phyloP scores from a whole-genome alignment of 2,797 vertebrate species.

The Diplodus sargus region DNA sequence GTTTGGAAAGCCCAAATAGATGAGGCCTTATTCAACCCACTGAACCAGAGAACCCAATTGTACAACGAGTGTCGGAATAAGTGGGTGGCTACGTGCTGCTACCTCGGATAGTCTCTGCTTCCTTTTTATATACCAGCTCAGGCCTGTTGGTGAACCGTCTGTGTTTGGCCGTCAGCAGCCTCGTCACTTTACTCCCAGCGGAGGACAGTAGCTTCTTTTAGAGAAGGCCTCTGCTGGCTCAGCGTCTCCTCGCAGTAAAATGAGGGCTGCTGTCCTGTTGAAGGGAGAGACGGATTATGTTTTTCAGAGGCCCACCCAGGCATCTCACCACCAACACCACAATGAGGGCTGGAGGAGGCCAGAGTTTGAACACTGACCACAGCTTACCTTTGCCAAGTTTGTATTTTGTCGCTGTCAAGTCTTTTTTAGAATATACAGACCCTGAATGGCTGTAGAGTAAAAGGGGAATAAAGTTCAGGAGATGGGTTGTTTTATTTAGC shows the following conservation, averaged over 20 bases:
- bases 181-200: constrained; percentile 40
- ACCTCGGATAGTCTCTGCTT: constrained; percentile 48
- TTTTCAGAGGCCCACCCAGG: constrained; percentile 80
- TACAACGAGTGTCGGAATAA: constrained; percentile 54
- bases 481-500: constrained; percentile 9
- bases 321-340: constrained; percentile 74
- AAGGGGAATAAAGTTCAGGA: constrained; percentile 23
- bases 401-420: constrained; percentile 20
- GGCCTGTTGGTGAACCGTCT: constrained; percentile 46
- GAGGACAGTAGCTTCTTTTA: constrained; percentile 75
- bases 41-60: constrained; percentile 62
- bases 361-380: constrained; percentile 50
- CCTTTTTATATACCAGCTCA: constrained; percentile 51
- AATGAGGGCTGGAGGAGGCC: constrained; percentile 52
- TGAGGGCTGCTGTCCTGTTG: constrained; percentile 60
- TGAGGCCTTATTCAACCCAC: constrained; percentile 61
- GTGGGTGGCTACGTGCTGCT: constrained; percentile 60
- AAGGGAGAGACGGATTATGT: constrained; percentile 68
- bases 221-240: constrained; percentile 70
- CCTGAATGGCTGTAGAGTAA: constrained; percentile 20
- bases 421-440: constrained; percentile 27
- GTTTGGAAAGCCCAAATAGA: constrained; percentile 78
- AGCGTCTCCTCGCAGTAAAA: constrained; percentile 65
- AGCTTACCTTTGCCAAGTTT: constrained; percentile 37
- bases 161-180: constrained; percentile 63